Conservation (phyloP, 2,888 invertebrate species). For the Andrena flavipes region DNA sequence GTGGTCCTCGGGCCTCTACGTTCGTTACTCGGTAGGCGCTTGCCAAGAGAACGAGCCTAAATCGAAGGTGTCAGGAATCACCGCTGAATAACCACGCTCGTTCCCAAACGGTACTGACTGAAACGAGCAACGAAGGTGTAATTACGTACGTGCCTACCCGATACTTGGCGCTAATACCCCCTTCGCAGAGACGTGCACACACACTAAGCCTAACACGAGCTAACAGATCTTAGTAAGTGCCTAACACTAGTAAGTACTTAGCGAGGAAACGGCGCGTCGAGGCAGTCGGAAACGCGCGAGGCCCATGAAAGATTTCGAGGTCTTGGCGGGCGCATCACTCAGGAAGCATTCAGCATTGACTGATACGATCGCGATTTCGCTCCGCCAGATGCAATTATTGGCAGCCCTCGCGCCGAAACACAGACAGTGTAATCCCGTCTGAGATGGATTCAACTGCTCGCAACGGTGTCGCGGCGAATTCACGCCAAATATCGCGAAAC, state of each 20-base stretch:
- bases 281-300: neutral
- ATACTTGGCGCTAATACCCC: slow-evolving; percentile 38
- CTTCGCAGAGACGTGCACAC: neutral
- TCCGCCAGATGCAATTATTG: slow-evolving; percentile 53
- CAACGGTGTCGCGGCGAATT: neutral
- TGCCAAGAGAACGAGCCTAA: too few relatives aligned
- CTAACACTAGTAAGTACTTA: slow-evolving; percentile 30
- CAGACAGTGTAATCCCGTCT: slow-evolving; percentile 33
- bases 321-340: slow-evolving; percentile 9
- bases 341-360: slow-evolving; percentile 2
- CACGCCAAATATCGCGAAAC: slow-evolving; percentile 13
- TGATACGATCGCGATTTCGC: slow-evolving; percentile 26
- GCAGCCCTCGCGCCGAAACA: slow-evolving; percentile 1
- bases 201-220: slow-evolving; percentile 15
- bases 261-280: neutral
- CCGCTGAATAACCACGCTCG: slow-evolving; percentile 15
- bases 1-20: neutral
- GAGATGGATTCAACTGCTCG: slow-evolving; percentile 27
- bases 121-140: slow-evolving; percentile 47
- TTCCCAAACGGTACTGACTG: slow-evolving; percentile 11
- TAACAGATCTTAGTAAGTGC: slow-evolving; percentile 22
- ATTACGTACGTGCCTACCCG: slow-evolving; percentile 43
- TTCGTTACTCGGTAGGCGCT: neutral
- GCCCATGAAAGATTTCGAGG: slow-evolving; percentile 22
- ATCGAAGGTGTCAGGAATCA: slow-evolving; percentile 14